Evolutionary conservation across 2,797 vertebrate genomes (phyloP), one percentile per base, ranked within the genome.

Genomic region (Rhabdomys pumilio): DNA sequence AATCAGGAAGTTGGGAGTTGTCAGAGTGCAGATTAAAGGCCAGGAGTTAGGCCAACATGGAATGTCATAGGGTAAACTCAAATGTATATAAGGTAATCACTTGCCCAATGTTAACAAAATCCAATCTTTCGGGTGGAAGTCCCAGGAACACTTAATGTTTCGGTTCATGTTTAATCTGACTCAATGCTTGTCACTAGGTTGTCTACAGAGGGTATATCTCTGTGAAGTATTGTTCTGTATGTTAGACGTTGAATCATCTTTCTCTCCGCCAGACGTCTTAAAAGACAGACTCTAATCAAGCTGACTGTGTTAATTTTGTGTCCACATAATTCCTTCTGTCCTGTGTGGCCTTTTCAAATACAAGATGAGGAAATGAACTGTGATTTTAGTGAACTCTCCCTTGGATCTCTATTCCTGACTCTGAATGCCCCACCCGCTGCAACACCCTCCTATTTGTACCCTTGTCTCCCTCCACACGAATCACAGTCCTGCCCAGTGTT

Each of bases 1-100:
- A 79, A 57, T 83, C 90, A 81, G 57, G 81, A 97, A 75, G 94
- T 55, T 86, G 94, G 81, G 89, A 89, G 65, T 86, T 44, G 77
- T 87, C 96, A 10, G 26, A 75, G 80, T 84, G 87, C 57, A 96
- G 44, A 91, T 94, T 96, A 95, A 83, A 81, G 95, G 73, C 87
- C 93, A 79, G 93, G 89, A 90, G 95, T 94, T 90, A 96, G 94
- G 91, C 63, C 91, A 34, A 83, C 44, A 44, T 11, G 97, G 77
- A 95, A 94, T 65, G 81, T 88, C 44, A 14, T 1, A 41, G 73
- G 85, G 73, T n/a, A 84, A 77, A 29, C 75, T 96, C 87, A 61
- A 6, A 34, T 87, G 63, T n/a, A 47, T 75, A 53, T 55, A 69
- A 76, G 53, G 87, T 24, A 88, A 89, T 96, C 94, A 57, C 67